A percentile compares a stretch with the other conserved stretches of the same genome.
Evolutionary conservation across 2,888 invertebrate genomes (phyloP).

Genomic region (Diarsia mendica): DNA sequence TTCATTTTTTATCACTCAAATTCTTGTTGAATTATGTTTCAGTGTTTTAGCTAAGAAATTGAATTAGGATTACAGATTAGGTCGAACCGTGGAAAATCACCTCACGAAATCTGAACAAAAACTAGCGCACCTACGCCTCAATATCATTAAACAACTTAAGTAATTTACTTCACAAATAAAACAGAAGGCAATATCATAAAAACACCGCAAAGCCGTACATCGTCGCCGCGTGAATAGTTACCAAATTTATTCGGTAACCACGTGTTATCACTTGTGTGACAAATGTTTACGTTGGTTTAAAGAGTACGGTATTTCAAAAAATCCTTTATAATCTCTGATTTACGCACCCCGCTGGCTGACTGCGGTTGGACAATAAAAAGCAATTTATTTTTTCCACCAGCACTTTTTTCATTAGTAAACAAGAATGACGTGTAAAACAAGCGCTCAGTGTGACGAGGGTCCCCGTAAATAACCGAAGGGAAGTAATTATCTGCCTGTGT

Average conservation of each 20-base stretch:
- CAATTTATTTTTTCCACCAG: slow-evolving; percentile 85
- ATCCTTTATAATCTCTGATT: slow-evolving; percentile 85
- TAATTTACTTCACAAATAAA: not conserved
- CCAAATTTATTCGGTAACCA: slow-evolving; percentile 53
- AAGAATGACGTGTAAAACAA: slow-evolving; percentile 89
- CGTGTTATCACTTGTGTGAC: slow-evolving; percentile 67
- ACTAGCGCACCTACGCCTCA: no score
- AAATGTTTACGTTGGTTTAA: slow-evolving; percentile 79
- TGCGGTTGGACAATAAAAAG: slow-evolving; percentile 86
- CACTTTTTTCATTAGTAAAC: slow-evolving; percentile 89
- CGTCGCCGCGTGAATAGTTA: slow-evolving; percentile 38
- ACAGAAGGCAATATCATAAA: not conserved
- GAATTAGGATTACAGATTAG: not conserved
- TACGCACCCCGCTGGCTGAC: slow-evolving; percentile 79
- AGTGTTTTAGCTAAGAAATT: not conserved
- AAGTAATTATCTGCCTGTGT: slow-evolving; percentile 84
- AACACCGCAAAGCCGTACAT: not conserved
- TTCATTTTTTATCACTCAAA: not conserved
- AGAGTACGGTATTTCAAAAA: slow-evolving; percentile 80
- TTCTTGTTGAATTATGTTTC: not conserved
- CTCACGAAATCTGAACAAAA: not conserved
- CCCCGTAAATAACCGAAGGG: slow-evolving; percentile 84
- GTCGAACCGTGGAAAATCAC: slow-evolving; percentile 4
- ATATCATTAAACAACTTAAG: not conserved
- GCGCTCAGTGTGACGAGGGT: slow-evolving; percentile 85